Evolutionary conservation across 2,113 vertebrate genomes (phyloP), one percentile per base, ranked within the genome.

Genomic region (Rana temporaria): DNA sequence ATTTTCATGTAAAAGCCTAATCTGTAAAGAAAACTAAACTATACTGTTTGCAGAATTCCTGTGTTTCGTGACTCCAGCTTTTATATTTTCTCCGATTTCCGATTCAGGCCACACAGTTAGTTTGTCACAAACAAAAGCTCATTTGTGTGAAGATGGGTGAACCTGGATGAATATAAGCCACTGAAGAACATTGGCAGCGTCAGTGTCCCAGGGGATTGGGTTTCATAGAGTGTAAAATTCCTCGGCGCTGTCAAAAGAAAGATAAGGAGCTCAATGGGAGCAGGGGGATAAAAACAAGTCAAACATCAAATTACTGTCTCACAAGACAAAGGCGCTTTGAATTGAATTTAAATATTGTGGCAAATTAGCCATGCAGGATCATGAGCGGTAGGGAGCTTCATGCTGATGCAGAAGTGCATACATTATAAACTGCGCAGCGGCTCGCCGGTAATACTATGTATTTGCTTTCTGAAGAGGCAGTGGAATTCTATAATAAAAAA

Each of bases 211-310:
- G 77, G 30, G 64, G 55, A 79, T 79, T 79, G 55, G 76, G 77
- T 19, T 79, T 32, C 77, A 79, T 38, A 68, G 22, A 68, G 77
- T 69, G 77, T 79, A 79, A 79, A 68, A 79, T 79, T 68, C 77
- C 77, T 67, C 57, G 59, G 77, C 59, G 65, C 77, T 79, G 77
- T 79, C 64, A 79, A 79, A 67, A 59, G 53, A 26, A 55, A 68
- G 77, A 79, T 79, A 79, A 79, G 77, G 48, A 67, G 11, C 77
- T 79, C 53, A 60, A 57, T 79, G 64, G 77, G 77, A 79, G 53
- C 19, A 59, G 65, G 65, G 22, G 77, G 65, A 38, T 42, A 24
- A 59, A 57, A 79, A 79, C 52, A 68, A 68, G 64, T 18, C 0
- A 26, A 18, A 79, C 68, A 79, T 68, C 52, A 79, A 79, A 79